Conservation (phyloP, 2,888 invertebrate genomes). For the Galerucella pusilla region DNA sequence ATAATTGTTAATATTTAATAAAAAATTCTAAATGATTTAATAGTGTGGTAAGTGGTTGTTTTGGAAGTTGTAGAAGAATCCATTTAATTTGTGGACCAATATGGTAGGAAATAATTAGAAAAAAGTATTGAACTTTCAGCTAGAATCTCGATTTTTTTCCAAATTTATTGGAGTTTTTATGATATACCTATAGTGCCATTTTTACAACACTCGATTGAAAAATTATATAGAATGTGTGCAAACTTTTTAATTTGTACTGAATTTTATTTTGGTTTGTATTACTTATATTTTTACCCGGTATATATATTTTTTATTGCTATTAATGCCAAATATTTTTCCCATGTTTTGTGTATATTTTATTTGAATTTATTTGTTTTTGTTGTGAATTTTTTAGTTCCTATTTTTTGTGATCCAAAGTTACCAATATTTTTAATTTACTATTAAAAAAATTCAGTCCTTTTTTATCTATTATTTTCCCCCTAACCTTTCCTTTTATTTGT, state of each 20-base stretch:
- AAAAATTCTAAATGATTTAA: conserved; percentile 1
- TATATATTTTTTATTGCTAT: neutral
- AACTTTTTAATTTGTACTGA: too few relatives aligned
- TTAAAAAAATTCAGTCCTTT: too few relatives aligned
- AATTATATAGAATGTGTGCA: neutral
- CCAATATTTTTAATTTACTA: neutral
- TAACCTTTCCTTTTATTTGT: neutral
- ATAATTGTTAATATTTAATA: conserved; percentile 4
- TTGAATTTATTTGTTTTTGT: neutral
- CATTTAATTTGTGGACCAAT: conserved; percentile 6
- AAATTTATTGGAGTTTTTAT: neutral
- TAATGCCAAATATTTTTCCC: neutral
- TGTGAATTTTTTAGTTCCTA: neutral
- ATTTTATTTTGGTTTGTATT: too few relatives aligned
- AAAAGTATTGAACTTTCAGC: neutral
- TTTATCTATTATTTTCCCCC: neutral
- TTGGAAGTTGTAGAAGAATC: conserved; percentile 6
- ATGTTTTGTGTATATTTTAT: neutral
- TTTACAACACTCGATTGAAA: neutral
- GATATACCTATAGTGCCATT: neutral
- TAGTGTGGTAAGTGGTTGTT: neutral
- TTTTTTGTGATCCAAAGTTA: neutral
- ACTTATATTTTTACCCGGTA: neutral
- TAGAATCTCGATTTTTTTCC: neutral
- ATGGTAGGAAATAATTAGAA: neutral